Base-by-base conservation (phyloP, 2,888 invertebrate genomes). In the Lepidochrysops patricia region DNA sequence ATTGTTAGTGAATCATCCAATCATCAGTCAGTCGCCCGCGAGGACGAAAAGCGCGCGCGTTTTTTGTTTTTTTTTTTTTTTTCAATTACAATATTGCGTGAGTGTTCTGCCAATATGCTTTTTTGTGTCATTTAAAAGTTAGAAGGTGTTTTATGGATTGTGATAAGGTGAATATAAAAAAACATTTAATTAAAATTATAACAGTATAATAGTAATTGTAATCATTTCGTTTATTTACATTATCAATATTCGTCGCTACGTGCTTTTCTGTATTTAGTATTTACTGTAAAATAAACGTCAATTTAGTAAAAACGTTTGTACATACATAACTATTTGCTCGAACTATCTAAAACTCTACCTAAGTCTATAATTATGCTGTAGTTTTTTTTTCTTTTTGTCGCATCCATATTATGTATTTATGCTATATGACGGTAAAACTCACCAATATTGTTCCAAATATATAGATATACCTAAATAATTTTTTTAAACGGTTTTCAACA, bases 1-100 rank as follows among this genome's bases (percentile, higher is more conserved):
- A 9, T 29, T 29, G 6, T 6, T 29, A 29, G 19, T 87, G 86
- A 86, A 76, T 87, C 86, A 85, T 77, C 82, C 87, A 86, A 76
- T 87, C 86, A 85, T 77, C 82, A 83, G 85, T 84, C 71, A 76
- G 72, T 76, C 74, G 73, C 75, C 74, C 71, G 73, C 69, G 75
- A 72, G 75, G 71, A 74, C 73, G 76, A 72, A 71, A 64, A 73
- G 81, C 76, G 70, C 77, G 77, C 67, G 66, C 62, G 60, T 65
- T 65, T 67, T 72, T 73, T 70, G 71, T 71, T 67, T 62, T 68
- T 72, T 69, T 67, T 62, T 68, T 72, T 69, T 66, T 70, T 74
- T 71, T 72, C 68, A 64, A 74, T 74, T 75, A 60, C 52, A 25
- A 54, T 37, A 48, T 43, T 60, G 49, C 56, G 29, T 54, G 19